A percentile compares a stretch with the other conserved stretches of the same genome.
Evolutionary conservation across 2,888 invertebrate genomes (phyloP).

Genomic region (Agonopterix heracliana): DNA sequence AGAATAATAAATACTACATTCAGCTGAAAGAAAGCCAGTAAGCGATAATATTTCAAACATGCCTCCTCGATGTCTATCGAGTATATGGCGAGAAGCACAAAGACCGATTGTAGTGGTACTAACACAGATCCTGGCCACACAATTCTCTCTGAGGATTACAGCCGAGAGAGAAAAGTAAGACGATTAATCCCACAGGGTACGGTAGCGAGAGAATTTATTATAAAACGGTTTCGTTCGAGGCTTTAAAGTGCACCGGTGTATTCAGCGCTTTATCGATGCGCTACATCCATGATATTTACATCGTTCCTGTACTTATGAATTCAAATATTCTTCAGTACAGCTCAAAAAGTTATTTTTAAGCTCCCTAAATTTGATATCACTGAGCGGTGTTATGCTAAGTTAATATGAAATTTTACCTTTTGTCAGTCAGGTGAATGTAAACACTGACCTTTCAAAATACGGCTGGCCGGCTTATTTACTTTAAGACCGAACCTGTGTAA

Average conservation of each 20-base stretch:
- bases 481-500: slow-evolving; percentile 15
- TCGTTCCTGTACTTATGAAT: background rate
- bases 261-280: slow-evolving; percentile 36
- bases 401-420: slow-evolving; percentile 28
- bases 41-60: no score
- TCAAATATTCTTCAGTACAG: no score
- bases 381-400: slow-evolving; percentile 24
- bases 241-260: slow-evolving; percentile 45
- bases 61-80: background rate
- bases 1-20: no score
- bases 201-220: slow-evolving; percentile 65
- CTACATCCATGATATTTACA: slow-evolving; percentile 27
- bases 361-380: slow-evolving; percentile 13
- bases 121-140: slow-evolving; percentile 56
- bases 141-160: slow-evolving; percentile 68
- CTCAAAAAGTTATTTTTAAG: no score
- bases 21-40: no score
- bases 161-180: slow-evolving; percentile 69
- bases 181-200: slow-evolving; percentile 70
- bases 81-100: background rate
- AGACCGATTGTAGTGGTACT: slow-evolving; percentile 35
- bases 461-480: slow-evolving; percentile 15
- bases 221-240: slow-evolving; percentile 61
- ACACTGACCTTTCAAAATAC: slow-evolving; percentile 25
- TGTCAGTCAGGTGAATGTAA: slow-evolving; percentile 23